phyloP scores from a whole-genome alignment of 2,797 vertebrate species.

The Diceros bicornis region DNA sequence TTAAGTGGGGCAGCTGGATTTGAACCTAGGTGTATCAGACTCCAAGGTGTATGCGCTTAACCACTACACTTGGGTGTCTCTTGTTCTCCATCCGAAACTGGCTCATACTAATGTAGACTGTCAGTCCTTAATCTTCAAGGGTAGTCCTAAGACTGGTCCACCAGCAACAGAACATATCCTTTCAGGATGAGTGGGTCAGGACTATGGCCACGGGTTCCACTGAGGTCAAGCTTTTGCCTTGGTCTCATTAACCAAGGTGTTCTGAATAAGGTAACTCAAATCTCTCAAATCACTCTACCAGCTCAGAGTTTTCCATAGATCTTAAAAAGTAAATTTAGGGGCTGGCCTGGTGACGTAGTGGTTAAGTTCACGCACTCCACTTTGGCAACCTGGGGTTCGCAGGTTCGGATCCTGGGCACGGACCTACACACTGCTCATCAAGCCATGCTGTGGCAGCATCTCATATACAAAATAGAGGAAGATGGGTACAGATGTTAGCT shows the following conservation, averaged over 20 bases:
- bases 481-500: too few relatives aligned
- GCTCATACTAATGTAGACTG: not conserved
- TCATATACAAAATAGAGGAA: too few relatives aligned
- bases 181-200: not conserved
- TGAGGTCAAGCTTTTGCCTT: not conserved
- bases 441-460: too few relatives aligned
- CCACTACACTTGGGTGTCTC: not conserved
- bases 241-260: not conserved
- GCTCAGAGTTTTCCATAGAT: not conserved
- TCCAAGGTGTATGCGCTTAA: not conserved
- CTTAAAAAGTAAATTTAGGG: slow-evolving; percentile 33
- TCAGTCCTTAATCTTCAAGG: not conserved
- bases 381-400: too few relatives aligned
- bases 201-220: not conserved
- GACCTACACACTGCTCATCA: too few relatives aligned
- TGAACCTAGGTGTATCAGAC: not conserved
- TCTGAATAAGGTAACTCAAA: not conserved
- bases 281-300: not conserved
- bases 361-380: too few relatives aligned
- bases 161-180: not conserved
- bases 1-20: not conserved
- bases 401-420: too few relatives aligned
- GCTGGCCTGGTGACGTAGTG: too few relatives aligned
- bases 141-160: not conserved
- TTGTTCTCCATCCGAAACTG: not conserved